These are phyloP conservation scores for Marasmarcha lunaedactyla DNA, from an alignment of 2,888 invertebrate genomes.

Conservation along the genomic window DNA sequence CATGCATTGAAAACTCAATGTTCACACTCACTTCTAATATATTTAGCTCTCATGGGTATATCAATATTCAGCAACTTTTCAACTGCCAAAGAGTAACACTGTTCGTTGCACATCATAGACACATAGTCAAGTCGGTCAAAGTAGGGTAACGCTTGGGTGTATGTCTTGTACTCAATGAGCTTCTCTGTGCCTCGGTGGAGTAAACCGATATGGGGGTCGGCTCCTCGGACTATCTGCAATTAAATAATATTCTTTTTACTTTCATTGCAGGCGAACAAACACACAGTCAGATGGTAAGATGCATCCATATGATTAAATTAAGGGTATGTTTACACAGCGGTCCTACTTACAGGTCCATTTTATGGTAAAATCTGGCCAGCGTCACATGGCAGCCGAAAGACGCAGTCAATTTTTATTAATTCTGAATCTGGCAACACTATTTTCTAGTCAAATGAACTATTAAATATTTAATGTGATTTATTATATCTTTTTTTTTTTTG, in stretches of 20 bases:
- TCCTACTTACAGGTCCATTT: too few species aligned
- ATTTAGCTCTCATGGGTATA: slow-evolving; percentile 93
- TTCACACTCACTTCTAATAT: slow-evolving; percentile 84
- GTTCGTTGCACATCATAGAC: slow-evolving; percentile 99
- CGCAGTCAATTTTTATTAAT: too few species aligned
- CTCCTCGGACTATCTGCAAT: slow-evolving; percentile 79
- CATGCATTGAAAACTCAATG: not conserved
- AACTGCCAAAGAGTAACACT: slow-evolving; percentile 94
- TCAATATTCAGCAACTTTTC: slow-evolving; percentile 97
- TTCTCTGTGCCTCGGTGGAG: slow-evolving; percentile 98
- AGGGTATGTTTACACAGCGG: too few species aligned
- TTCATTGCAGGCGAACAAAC: too few species aligned
- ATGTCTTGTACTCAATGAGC: slow-evolving; percentile 98
- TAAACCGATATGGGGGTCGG: slow-evolving; percentile 97
- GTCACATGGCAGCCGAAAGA: too few species aligned
- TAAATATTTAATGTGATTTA: too few species aligned
- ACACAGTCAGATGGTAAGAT: too few species aligned
- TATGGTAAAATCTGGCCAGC: too few species aligned
- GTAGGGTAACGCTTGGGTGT: slow-evolving; percentile 96
- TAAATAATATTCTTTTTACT: not conserved
- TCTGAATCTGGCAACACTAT: too few species aligned
- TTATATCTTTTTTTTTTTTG: too few species aligned
- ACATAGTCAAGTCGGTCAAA: slow-evolving; percentile 98
- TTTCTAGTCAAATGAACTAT: too few species aligned
- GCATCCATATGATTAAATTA: too few species aligned